These are phyloP conservation scores for Nothocercus nigrocapillus DNA, from an alignment of 2,113 vertebrate species.

Conservation along the genomic window DNA sequence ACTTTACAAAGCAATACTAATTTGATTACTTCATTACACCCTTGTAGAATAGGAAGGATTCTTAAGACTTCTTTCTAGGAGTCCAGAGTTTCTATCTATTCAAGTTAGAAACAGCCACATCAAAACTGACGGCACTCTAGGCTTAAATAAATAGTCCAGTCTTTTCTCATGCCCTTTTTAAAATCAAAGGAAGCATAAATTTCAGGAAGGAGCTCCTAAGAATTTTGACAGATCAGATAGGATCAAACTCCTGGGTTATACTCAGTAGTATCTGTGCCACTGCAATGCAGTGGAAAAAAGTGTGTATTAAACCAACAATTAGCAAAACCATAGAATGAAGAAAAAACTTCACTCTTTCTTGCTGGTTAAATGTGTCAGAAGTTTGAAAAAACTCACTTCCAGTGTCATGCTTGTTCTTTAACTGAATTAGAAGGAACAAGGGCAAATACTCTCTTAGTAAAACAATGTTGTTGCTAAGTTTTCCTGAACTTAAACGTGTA, in stretches of 20 bases:
- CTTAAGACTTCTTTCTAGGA: not conserved
- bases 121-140: not conserved
- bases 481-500: not conserved
- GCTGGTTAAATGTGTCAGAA: not conserved
- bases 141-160: conserved; percentile 6
- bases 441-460: not conserved
- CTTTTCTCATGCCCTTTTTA: conserved; percentile 2
- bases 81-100: conserved; percentile 11
- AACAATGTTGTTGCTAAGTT: not conserved
- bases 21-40: conserved; percentile 37
- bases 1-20: not conserved
- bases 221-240: conserved; percentile 39
- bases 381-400: not conserved
- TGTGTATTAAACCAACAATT: not conserved
- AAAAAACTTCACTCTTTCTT: not conserved
- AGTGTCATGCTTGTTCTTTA: not conserved
- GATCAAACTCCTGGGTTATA: not conserved
- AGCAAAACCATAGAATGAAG: not conserved
- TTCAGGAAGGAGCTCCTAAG: conserved; percentile 34
- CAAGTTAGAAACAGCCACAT: conserved; percentile 9
- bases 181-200: conserved; percentile 22
- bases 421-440: not conserved
- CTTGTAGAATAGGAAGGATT: conserved; percentile 46
- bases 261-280: not conserved
- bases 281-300: not conserved